These are phyloP conservation scores for Patiria miniata DNA, from an alignment of 35 echinoderm and acorn worm species.

Conservation along the genomic window DNA sequence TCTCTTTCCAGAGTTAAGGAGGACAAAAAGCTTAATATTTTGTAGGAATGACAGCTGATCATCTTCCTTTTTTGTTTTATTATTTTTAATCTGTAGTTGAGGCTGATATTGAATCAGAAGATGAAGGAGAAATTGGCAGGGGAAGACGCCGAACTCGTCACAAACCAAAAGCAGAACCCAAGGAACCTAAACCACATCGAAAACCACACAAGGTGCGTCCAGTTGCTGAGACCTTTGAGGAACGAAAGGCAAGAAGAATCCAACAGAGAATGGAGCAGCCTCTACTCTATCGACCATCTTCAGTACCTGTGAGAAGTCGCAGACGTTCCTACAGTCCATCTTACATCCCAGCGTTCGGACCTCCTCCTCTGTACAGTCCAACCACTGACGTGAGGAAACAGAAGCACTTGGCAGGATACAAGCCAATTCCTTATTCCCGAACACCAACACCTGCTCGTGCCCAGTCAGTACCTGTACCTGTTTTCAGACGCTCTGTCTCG, in stretches of 20 bases:
- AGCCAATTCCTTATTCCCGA: not conserved
- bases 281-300: not conserved
- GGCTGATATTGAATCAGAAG: slow-evolving; percentile 84
- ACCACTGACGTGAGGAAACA: not conserved
- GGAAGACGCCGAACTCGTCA: slow-evolving; percentile 41
- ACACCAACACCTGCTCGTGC: not conserved
- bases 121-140: slow-evolving; percentile 50
- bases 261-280: not conserved
- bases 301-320: not conserved
- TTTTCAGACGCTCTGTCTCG: not conserved
- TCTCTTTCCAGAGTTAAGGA: too few relatives aligned
- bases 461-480: slow-evolving; percentile 25
- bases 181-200: slow-evolving; percentile 22
- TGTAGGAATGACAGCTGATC: too few relatives aligned
- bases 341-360: slow-evolving; percentile 17
- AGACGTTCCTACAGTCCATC: slow-evolving; percentile 47
- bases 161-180: not conserved
- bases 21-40: too few relatives aligned
- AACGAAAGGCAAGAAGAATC: slow-evolving; percentile 35
- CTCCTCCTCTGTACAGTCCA: slow-evolving; percentile 36
- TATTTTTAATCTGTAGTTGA: slow-evolving; percentile 49
- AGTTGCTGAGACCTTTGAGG: not conserved
- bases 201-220: slow-evolving; percentile 4
- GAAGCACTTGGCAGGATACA: not conserved
- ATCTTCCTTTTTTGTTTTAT: not conserved